phyloP scores from a whole-genome alignment of 2,797 vertebrate genomes.

The Catostomus latipinnis region DNA sequence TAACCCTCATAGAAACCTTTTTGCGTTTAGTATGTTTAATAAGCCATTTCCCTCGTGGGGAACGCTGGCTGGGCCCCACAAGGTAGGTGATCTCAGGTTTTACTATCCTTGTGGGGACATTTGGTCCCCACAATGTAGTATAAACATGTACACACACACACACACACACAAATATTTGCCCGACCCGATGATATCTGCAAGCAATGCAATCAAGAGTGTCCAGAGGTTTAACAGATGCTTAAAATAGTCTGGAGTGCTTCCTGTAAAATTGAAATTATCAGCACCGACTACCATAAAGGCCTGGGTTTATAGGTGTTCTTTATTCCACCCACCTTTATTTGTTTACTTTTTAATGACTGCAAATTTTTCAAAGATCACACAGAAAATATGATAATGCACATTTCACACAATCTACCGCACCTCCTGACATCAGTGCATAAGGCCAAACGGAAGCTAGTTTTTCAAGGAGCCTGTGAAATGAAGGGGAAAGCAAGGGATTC shows the following conservation, averaged over 20 bases:
- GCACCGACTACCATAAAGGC: conserved; percentile 25
- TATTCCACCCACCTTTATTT: conserved; percentile 46
- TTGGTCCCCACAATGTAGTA: too few relatives aligned
- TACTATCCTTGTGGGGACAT: too few relatives aligned
- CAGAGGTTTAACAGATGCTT: conserved; percentile 12
- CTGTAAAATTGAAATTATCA: conserved; percentile 45
- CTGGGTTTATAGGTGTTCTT: conserved; percentile 31
- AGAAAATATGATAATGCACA: conserved; percentile 25
- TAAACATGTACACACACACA: background rate
- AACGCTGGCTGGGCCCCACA: too few relatives aligned
- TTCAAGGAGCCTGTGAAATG: conserved; percentile 42
- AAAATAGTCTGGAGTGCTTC: conserved; percentile 16
- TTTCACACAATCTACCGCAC: conserved; percentile 37
- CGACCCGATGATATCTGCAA: conserved; percentile 3
- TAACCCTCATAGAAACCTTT: too few relatives aligned
- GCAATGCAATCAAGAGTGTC: background rate
- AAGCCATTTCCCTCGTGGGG: too few relatives aligned
- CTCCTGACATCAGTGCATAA: conserved; percentile 16
- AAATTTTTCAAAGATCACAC: conserved; percentile 26
- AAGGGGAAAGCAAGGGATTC: conserved; percentile 28
- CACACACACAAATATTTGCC: conserved; percentile 14
- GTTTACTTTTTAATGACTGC: conserved; percentile 16
- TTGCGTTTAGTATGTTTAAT: too few relatives aligned
- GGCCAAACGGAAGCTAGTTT: conserved; percentile 54
- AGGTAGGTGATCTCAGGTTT: too few relatives aligned